Evolutionary conservation across 1,140 invertebrate genomes (phyloP).

Genomic region (Dryas iulia): DNA sequence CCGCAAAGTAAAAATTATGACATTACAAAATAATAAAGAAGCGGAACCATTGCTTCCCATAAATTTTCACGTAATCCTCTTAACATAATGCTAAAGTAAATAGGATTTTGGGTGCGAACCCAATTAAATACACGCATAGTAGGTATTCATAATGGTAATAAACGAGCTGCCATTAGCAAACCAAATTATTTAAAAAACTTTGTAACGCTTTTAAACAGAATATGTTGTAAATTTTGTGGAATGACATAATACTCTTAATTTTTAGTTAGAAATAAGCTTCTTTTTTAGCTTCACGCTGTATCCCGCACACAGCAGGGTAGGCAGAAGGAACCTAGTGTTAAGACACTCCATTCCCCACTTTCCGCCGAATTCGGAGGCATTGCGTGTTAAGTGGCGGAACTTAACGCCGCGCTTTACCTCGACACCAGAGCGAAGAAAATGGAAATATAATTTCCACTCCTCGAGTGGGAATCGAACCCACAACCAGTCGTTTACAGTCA

Average conservation of each 20-base stretch:
- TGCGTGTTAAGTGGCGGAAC: too few species aligned
- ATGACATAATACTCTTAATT: not conserved
- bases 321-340: too few species aligned
- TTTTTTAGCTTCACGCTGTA: too few species aligned
- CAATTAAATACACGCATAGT: slow-evolving; percentile 53
- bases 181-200: slow-evolving; percentile 31
- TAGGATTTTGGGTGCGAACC: slow-evolving; percentile 57
- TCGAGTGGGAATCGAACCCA: too few species aligned
- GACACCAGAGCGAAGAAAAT: too few species aligned
- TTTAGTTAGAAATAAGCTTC: too few species aligned
- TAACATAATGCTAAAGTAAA: slow-evolving; percentile 65
- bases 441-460: too few species aligned
- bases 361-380: too few species aligned
- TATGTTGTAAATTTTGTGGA: not conserved
- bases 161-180: slow-evolving; percentile 46
- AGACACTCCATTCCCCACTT: too few species aligned
- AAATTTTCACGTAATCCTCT: slow-evolving; percentile 67
- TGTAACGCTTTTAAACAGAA: slow-evolving; percentile 4
- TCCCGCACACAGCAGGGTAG: too few species aligned
- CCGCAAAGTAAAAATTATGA: slow-evolving; percentile 46
- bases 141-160: slow-evolving; percentile 48
- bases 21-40: slow-evolving; percentile 55
- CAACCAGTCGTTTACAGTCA: too few species aligned
- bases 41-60: slow-evolving; percentile 52
- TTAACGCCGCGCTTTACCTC: too few species aligned